phyloP scores from a whole-genome alignment of 2,797 vertebrate species.

The Mormyrus hasselquistii region DNA sequence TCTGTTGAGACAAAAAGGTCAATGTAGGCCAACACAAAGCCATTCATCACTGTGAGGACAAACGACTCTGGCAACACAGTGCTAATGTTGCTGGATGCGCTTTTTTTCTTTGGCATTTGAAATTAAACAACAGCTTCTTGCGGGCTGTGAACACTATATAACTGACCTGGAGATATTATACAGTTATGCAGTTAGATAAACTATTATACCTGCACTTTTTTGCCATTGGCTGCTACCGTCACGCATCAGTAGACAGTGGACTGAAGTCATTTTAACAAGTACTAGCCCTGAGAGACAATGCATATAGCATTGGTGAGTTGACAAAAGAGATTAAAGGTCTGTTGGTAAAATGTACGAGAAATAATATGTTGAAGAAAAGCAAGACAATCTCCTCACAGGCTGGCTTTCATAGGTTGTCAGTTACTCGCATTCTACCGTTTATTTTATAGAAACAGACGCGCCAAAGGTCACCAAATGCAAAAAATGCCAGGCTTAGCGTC shows the following conservation, averaged over 20 bases:
- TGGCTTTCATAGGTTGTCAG: neutral
- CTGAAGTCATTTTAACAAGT: neutral
- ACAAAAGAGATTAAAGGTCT: neutral
- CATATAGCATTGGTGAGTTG: neutral
- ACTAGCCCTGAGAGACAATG: neutral
- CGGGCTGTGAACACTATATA: neutral
- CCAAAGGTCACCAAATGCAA: neutral
- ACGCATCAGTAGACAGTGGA: neutral
- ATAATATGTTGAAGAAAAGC: neutral
- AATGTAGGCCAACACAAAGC: slow-evolving; percentile 55
- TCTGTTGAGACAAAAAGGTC: slow-evolving; percentile 47
- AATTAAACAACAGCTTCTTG: neutral
- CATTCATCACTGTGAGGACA: slow-evolving; percentile 47
- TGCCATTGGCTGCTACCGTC: neutral
- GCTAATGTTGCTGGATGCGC: neutral
- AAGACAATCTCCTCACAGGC: too few relatives aligned
- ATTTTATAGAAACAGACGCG: neutral
- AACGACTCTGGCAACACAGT: neutral
- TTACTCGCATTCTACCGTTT: neutral
- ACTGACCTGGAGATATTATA: neutral
- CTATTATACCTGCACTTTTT: neutral
- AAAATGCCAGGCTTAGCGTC: neutral
- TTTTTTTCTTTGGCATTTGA: slow-evolving; percentile 1
- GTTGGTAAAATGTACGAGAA: neutral
- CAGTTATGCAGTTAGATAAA: neutral